Evolutionary conservation across 2,113 vertebrate species (phyloP).

Genomic region (Rhinichthys klamathensis): DNA sequence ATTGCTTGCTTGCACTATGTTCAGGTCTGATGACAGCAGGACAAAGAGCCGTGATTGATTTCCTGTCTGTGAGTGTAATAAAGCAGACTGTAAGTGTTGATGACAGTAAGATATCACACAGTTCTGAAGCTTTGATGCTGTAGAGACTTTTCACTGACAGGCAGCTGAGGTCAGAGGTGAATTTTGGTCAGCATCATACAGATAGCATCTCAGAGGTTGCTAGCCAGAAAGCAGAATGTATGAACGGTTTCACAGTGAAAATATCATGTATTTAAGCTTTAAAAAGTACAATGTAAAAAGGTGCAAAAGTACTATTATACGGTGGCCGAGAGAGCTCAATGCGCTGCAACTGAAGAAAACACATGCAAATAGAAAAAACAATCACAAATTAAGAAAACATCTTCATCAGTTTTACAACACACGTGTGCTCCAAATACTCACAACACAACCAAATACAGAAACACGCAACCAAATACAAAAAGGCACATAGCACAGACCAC

Average conservation of each 20-base stretch:
- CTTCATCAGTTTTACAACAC: too few relatives aligned
- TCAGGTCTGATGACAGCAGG: background rate
- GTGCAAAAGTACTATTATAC: too few relatives aligned
- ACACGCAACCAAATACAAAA: too few relatives aligned
- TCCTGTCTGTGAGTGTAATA: conserved; percentile 17
- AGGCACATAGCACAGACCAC: too few relatives aligned
- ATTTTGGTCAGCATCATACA: background rate
- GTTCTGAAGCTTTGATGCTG: background rate
- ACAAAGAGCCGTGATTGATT: conserved; percentile 33
- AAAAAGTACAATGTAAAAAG: background rate
- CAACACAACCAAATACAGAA: too few relatives aligned
- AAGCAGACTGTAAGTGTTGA: conserved; percentile 2
- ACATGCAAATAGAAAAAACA: too few relatives aligned
- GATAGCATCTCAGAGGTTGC: background rate
- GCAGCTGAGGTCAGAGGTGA: conserved; percentile 13
- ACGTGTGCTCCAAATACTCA: too few relatives aligned
- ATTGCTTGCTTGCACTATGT: conserved; percentile 3
- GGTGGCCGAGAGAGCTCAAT: too few relatives aligned
- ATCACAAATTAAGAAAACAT: too few relatives aligned
- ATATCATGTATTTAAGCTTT: background rate
- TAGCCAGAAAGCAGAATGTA: background rate
- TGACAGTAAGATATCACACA: background rate
- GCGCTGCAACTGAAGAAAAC: too few relatives aligned
- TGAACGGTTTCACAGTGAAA: background rate
- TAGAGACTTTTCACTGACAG: background rate